Evolutionary conservation across 2,113 vertebrate species (phyloP).

Genomic region (Lanius collurio): DNA sequence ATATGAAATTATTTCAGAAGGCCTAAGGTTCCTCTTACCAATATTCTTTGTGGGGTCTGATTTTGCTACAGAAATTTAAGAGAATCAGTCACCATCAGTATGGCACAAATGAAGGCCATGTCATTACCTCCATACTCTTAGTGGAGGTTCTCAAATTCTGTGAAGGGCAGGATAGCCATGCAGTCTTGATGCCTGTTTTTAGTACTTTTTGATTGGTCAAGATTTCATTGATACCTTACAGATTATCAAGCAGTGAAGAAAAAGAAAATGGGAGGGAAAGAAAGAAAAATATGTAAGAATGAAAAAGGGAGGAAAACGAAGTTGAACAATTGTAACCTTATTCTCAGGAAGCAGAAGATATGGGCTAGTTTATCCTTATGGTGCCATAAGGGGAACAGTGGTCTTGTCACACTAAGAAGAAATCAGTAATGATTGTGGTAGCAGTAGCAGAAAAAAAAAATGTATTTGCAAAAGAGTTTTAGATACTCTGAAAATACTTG

Average conservation of each 20-base stretch:
- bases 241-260: background rate
- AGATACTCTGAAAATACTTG: background rate
- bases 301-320: background rate
- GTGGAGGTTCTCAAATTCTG: background rate
- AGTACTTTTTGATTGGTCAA: background rate
- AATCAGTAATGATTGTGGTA: background rate
- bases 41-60: background rate
- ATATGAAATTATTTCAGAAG: background rate
- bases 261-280: background rate
- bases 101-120: background rate
- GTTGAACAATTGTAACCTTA: background rate
- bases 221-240: background rate
- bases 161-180: background rate
- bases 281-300: background rate
- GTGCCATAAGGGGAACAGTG: background rate
- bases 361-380: background rate
- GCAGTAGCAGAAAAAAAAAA: background rate
- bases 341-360: background rate
- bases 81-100: background rate
- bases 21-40: background rate
- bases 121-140: background rate
- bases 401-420: background rate
- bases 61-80: background rate
- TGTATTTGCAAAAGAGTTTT: background rate
- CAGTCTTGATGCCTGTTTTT: background rate